Evolutionary conservation across 2,888 invertebrate genomes (phyloP).

Genomic region (Lordiphosa fenestrarum): DNA sequence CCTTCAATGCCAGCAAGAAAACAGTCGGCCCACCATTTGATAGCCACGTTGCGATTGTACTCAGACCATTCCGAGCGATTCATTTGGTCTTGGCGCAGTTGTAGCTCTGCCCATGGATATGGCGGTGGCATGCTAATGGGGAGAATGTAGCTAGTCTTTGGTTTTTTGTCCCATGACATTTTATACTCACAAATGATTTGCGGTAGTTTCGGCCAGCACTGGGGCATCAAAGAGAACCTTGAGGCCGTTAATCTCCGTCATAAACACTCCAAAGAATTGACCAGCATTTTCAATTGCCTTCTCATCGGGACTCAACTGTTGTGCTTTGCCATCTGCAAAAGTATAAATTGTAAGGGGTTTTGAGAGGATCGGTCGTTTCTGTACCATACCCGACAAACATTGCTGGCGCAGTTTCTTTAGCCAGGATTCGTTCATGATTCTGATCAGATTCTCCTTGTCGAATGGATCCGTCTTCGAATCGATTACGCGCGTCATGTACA

Average conservation of each 20-base stretch:
- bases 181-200: constrained; percentile 16
- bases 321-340: neutral
- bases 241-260: constrained; percentile 15
- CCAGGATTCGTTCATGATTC: constrained; percentile 2
- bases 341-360: too few relatives aligned
- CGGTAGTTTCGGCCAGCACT: constrained; percentile 19
- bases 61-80: constrained; percentile 31
- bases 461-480: neutral
- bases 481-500: constrained; percentile 35
- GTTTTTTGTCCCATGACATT: neutral
- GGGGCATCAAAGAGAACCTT: constrained; percentile 50
- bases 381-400: constrained; percentile 15
- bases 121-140: neutral
- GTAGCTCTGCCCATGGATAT: constrained; percentile 34
- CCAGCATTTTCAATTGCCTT: neutral
- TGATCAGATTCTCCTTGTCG: neutral
- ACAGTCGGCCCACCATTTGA: constrained; percentile 51
- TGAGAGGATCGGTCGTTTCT: too few relatives aligned
- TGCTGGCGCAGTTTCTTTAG: constrained; percentile 20
- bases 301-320: too few relatives aligned
- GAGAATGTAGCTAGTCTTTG: neutral
- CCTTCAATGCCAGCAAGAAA: constrained; percentile 38
- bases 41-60: constrained; percentile 22
- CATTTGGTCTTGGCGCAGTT: constrained; percentile 38
- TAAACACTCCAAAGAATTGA: constrained; percentile 41